phyloP scores from a whole-genome alignment of 1,140 invertebrate species.

The Leptopilina clavipes region DNA sequence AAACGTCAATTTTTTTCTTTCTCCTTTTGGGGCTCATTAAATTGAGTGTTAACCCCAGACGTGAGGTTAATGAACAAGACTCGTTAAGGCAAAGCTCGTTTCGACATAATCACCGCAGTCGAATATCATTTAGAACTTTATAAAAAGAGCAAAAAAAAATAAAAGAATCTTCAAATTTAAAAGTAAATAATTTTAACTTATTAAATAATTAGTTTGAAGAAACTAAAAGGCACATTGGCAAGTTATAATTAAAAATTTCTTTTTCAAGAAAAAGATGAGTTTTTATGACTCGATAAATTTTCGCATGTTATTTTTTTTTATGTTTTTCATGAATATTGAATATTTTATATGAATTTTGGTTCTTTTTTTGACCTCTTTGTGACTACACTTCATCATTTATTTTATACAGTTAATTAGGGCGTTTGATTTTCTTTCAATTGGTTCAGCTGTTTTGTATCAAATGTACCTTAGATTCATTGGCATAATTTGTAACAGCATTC shows the following conservation, averaged over 20 bases:
- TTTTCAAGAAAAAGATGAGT: too few relatives aligned
- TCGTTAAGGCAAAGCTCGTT: constrained; percentile 20
- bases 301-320: too few relatives aligned
- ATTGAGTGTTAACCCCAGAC: constrained; percentile 21
- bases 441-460: background rate
- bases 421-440: background rate
- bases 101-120: constrained; percentile 13
- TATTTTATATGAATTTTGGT: too few relatives aligned
- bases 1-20: background rate
- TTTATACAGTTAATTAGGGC: too few relatives aligned
- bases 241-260: background rate
- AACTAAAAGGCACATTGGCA: background rate
- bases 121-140: constrained; percentile 1
- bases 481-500: background rate
- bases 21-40: constrained; percentile 6
- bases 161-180: background rate
- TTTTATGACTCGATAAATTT: too few relatives aligned
- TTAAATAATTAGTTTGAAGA: constrained; percentile 4
- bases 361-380: too few relatives aligned
- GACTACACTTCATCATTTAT: too few relatives aligned
- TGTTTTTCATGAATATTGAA: too few relatives aligned
- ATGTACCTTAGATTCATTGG: background rate
- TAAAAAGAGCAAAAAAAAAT: background rate
- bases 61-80: constrained; percentile 30
- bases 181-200: background rate